Base-by-base conservation (phyloP, 2,113 vertebrate species). In the Gobius niger region DNA sequence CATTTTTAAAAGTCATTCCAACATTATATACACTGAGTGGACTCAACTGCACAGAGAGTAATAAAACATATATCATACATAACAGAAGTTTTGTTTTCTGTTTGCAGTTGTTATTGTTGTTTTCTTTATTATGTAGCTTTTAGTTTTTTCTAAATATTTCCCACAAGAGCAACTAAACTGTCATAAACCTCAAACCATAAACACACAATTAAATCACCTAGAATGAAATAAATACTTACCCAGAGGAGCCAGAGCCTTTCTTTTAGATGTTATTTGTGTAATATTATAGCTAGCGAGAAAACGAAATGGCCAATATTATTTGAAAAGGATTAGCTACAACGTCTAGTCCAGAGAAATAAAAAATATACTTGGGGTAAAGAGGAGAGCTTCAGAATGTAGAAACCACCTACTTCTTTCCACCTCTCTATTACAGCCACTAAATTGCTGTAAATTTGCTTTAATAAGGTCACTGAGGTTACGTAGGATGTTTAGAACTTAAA, bases 401-500 rank as follows among this genome's bases (percentile, higher is more conserved):
- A 63, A 62, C 46, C 70, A 11, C 62, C 73, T 56, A 50, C 65
- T 0, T 59, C 24, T 10, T 40, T 44, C 24, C 24, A 34, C 24
- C 8, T 2, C 14, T 0, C 7, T 34, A 16, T 65, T 42, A 34
- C 1, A 18, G 6, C 14, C 12, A 52, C 52, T 67, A 79, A 80
- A 81, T 71, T 62, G 44, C 59, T 60, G 10, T 52, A 44, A 61
- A 75, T 54, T 67, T 61, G 24, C 47, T 9, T 67, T 47, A 16
- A 64, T 54, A 13, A 52, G 61, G 16, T 57, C 41, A 62, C 57
- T n/a, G n/a, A n/a, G 11, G 6, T 0, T 66, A 19, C 34, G 12
- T 46, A 34, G 42, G 16, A 47, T 65, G 54, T 63, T 50, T 12
- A 47, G 13, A 63, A 47, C n/a, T 57, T 63, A 75, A 53, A 60